phyloP scores from a whole-genome alignment of 2,113 vertebrate species.

The Saccopteryx leptura region DNA sequence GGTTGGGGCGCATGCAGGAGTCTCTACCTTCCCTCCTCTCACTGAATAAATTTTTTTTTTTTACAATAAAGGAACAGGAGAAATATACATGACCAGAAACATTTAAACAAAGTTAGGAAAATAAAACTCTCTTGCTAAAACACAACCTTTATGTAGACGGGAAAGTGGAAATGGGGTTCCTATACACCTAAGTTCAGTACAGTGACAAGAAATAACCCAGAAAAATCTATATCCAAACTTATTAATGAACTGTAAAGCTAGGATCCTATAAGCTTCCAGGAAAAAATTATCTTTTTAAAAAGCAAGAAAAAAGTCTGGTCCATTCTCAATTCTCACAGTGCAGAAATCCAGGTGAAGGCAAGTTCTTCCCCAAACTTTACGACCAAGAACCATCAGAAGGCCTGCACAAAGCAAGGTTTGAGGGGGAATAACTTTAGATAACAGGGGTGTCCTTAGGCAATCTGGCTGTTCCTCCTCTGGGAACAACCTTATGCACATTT shows the following conservation, averaged over 20 bases:
- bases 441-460: background rate
- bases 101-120: slow-evolving; percentile 46
- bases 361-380: background rate
- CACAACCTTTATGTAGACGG: background rate
- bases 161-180: background rate
- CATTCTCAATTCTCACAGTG: background rate
- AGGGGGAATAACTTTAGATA: background rate
- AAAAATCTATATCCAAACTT: slow-evolving; percentile 4
- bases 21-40: background rate
- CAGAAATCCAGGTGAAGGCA: background rate
- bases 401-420: background rate
- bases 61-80: background rate
- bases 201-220: background rate
- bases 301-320: background rate
- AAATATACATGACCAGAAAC: slow-evolving; percentile 7
- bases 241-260: background rate
- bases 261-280: background rate
- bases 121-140: background rate
- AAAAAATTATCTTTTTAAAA: background rate
- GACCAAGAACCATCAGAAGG: background rate
- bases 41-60: background rate
- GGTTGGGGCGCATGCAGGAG: no score
- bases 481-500: background rate
- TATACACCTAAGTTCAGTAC: background rate
- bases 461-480: background rate